phyloP scores from a whole-genome alignment of 2,888 invertebrate genomes.

The Pristionchus exspectatus region DNA sequence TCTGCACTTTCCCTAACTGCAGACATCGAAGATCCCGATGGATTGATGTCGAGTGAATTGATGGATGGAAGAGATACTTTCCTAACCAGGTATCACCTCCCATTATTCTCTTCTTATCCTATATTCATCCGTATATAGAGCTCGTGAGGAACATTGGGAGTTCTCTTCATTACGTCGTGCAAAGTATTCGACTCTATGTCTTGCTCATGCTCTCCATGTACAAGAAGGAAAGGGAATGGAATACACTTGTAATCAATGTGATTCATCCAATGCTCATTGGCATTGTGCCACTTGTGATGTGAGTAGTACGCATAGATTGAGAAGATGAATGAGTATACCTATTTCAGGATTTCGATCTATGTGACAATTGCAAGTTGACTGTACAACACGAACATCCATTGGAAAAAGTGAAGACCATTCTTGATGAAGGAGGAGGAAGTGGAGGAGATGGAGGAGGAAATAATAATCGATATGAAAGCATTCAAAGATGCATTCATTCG shows the following conservation, averaged over 20 bases:
- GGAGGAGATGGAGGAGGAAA: slow-evolving; percentile 28
- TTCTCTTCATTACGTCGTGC: slow-evolving; percentile 90
- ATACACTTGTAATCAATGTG: slow-evolving; percentile 98
- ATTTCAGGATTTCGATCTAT: slow-evolving; percentile 93
- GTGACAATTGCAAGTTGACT: slow-evolving; percentile 94
- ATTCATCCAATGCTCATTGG: slow-evolving; percentile 93
- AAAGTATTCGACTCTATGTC: slow-evolving; percentile 95
- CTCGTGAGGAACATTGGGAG: slow-evolving; percentile 98
- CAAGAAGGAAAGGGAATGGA: slow-evolving; percentile 91
- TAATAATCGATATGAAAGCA: neutral
- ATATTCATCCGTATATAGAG: slow-evolving; percentile 95
- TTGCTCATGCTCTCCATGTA: slow-evolving; percentile 98
- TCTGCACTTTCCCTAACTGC: slow-evolving; percentile 58
- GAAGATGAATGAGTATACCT: too few species aligned
- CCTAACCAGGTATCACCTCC: slow-evolving; percentile 83
- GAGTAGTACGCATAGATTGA: slow-evolving; percentile 80
- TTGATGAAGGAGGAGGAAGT: neutral
- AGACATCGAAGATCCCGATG: slow-evolving; percentile 94
- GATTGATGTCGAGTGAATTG: slow-evolving; percentile 93
- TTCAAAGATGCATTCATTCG: slow-evolving; percentile 92
- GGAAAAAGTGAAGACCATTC: slow-evolving; percentile 83
- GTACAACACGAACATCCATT: slow-evolving; percentile 96
- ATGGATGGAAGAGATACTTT: slow-evolving; percentile 99
- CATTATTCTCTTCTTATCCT: slow-evolving; percentile 79
- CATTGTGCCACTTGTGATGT: slow-evolving; percentile 97